Evolutionary conservation across 2,888 invertebrate genomes (phyloP).

Genomic region (Palloptera scutellata): DNA sequence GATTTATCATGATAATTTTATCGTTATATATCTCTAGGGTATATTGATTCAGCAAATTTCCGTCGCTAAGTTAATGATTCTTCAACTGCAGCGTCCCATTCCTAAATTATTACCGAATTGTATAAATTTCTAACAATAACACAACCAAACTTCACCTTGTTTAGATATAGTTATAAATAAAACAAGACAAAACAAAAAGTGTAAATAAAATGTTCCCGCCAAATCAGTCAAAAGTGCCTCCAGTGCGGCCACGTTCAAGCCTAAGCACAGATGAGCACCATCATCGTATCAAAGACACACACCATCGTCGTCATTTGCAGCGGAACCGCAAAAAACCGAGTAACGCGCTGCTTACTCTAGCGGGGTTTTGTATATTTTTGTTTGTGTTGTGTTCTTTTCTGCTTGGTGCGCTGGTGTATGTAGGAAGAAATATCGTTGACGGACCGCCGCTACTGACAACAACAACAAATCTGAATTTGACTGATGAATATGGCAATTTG

Average conservation of each 20-base stretch:
- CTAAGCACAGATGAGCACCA: conserved; percentile 62
- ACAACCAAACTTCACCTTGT: background rate
- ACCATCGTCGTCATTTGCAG: conserved; percentile 20
- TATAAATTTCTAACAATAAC: too few species aligned
- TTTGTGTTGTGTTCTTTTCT: conserved; percentile 59
- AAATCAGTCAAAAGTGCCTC: conserved; percentile 47
- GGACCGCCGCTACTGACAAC: conserved; percentile 38
- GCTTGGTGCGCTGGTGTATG: conserved; percentile 59
- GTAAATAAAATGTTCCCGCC: conserved; percentile 56
- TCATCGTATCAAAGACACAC: conserved; percentile 42
- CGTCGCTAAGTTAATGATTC: too few species aligned
- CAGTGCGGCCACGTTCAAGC: conserved; percentile 61
- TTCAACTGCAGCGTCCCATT: too few species aligned
- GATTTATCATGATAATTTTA: too few species aligned
- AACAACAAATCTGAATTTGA: conserved; percentile 19
- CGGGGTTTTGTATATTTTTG: conserved; percentile 61
- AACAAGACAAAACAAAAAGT: background rate
- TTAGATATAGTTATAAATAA: background rate
- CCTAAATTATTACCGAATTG: too few species aligned
- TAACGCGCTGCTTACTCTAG: conserved; percentile 57
- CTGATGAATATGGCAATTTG: background rate
- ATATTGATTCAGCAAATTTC: too few species aligned
- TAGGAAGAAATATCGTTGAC: conserved; percentile 58
- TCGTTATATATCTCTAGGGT: too few species aligned
- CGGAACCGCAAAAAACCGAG: conserved; percentile 38